A percentile compares a stretch with the other conserved stretches of the same genome.
Conservation (phyloP, 2,888 invertebrate species). For the Metellina segmentata region DNA sequence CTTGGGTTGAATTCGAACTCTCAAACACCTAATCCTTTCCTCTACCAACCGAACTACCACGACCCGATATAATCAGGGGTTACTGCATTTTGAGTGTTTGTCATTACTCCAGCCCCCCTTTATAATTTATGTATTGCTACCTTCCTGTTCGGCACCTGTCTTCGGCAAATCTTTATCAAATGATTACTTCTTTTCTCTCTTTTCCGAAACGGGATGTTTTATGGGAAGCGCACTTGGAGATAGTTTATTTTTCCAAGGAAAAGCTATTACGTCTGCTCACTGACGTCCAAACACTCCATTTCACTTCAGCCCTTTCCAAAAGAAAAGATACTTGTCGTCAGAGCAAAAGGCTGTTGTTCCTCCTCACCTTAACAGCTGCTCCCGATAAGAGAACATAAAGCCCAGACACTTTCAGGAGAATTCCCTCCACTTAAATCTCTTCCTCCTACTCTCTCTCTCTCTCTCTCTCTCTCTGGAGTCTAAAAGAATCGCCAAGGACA, state of each 20-base stretch:
- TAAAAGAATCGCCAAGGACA: constrained; percentile 66
- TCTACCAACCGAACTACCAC: too few species aligned
- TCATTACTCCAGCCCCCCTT: not conserved
- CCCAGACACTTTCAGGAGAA: constrained; percentile 8
- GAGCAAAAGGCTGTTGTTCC: not conserved
- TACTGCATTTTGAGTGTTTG: not conserved
- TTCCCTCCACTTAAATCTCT: not conserved
- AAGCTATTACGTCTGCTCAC: not conserved
- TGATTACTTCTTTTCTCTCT: too few species aligned
- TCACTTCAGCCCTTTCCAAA: not conserved
- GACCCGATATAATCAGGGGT: not conserved
- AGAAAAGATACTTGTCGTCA: not conserved
- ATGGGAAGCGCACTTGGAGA: not conserved
- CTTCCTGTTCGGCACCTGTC: not conserved
- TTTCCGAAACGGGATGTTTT: not conserved
- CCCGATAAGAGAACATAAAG: constrained; percentile 11
- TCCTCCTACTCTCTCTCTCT: not conserved
- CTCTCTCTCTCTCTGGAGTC: not conserved
- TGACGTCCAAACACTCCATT: not conserved
- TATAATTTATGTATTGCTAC: not conserved
- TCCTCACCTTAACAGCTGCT: not conserved
- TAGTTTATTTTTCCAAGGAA: not conserved
- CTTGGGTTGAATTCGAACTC: too few species aligned
- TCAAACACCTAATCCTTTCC: too few species aligned
- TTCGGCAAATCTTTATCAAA: not conserved